Percentiles rank a stretch among this genome's conserved stretches.
Conservation (phyloP, 2,888 invertebrate species). For the Dynastes hyllus region DNA sequence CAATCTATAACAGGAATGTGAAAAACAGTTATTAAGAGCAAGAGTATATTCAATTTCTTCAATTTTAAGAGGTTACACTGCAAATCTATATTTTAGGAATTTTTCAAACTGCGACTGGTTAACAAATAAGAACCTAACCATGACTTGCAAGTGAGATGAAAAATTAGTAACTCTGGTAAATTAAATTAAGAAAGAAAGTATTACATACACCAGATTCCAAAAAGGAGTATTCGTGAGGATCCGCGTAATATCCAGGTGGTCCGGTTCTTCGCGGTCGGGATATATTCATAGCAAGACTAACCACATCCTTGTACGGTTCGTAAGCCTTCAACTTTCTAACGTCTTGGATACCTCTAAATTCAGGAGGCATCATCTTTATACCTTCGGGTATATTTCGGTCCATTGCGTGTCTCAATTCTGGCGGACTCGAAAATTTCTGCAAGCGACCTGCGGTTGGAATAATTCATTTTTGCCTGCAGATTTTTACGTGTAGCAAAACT, state of each 20-base stretch:
- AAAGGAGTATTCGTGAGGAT: not conserved
- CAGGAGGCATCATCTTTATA: slow-evolving; percentile 39
- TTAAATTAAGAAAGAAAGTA: too few species aligned
- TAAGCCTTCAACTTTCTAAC: slow-evolving; percentile 22
- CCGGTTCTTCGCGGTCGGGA: not conserved
- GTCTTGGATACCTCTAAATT: slow-evolving; percentile 32
- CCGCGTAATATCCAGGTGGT: slow-evolving; percentile 10
- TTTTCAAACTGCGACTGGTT: too few species aligned
- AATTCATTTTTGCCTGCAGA: slow-evolving; percentile 35
- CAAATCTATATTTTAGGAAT: too few species aligned
- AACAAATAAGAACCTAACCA: too few species aligned
- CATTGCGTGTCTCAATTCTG: slow-evolving; percentile 51
- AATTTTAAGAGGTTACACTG: too few species aligned
- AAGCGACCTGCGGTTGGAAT: too few species aligned
- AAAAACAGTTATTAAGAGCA: not conserved
- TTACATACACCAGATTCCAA: slow-evolving; percentile 12
- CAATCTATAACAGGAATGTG: slow-evolving; percentile 1
- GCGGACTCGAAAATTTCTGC: slow-evolving; percentile 52
- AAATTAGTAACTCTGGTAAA: too few species aligned
- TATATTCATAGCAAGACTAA: slow-evolving; percentile 32
- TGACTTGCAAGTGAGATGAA: too few species aligned
- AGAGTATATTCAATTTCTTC: not conserved
- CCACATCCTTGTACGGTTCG: slow-evolving; percentile 23
- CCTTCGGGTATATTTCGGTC: slow-evolving; percentile 51
- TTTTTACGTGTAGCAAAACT: too few species aligned